phyloP scores from a whole-genome alignment of 1,140 invertebrate genomes.

The Zaprionus ornatus region DNA sequence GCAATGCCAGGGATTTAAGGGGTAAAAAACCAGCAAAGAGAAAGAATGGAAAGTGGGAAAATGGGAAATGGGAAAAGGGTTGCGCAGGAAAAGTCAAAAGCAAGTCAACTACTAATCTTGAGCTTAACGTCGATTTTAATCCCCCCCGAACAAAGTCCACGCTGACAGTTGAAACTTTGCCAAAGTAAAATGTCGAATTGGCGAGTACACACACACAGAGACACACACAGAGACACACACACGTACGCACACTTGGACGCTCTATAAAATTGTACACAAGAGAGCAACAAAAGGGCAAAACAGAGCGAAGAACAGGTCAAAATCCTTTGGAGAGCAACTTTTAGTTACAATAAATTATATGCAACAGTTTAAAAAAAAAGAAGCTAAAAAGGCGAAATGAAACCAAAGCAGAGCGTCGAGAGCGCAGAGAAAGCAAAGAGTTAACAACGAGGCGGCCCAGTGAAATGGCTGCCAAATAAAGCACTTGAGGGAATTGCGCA shows the following conservation, averaged over 20 bases:
- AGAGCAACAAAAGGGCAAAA: constrained; percentile 62
- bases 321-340: constrained; percentile 46
- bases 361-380: constrained; percentile 71
- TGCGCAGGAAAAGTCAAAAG: constrained; percentile 33
- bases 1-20: constrained; percentile 13
- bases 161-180: constrained; percentile 67
- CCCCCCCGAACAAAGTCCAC: constrained; percentile 56
- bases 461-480: constrained; percentile 72
- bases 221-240: background rate
- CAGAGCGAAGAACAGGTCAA: constrained; percentile 14
- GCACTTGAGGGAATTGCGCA: constrained; percentile 81
- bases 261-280: constrained; percentile 73
- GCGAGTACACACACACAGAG: constrained; percentile 9
- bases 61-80: constrained; percentile 8
- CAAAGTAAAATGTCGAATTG: constrained; percentile 56
- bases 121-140: constrained; percentile 73
- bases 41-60: constrained; percentile 11
- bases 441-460: constrained; percentile 64
- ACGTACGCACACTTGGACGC: constrained; percentile 20
- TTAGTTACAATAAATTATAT: constrained; percentile 83
- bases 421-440: constrained; percentile 51
- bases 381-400: constrained; percentile 18
- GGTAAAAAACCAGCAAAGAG: constrained; percentile 10
- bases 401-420: constrained; percentile 29
- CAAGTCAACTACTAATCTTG: constrained; percentile 73